Evolutionary conservation across 1,140 invertebrate species (phyloP), one percentile per base, ranked within the genome.

Genomic region (Helicoverpa zea): DNA sequence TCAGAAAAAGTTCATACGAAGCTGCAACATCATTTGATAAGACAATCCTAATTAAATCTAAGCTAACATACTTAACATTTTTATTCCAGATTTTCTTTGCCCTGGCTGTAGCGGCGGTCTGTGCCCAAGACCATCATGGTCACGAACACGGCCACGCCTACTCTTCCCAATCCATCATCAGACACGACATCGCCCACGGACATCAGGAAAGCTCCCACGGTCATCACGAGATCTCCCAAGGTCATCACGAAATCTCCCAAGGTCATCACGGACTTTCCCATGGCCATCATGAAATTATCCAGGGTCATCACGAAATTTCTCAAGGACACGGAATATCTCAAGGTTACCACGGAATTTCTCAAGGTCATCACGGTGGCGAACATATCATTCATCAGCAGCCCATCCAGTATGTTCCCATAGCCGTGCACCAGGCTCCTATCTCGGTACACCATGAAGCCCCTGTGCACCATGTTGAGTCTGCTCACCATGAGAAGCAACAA

Each of bases 41-140:
- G 23, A 35, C 35, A 2, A 35, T 35, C 35, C 7, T 35, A 5
- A 3, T 35, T 7, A 35, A 35, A 35, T 35, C 35, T 35, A 35
- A 35, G 7, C 35, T 51, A 16, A 35, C 35, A 66, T 56, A 61
- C 49, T 58, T 51, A 43, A 78, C 35, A 29, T 79, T 72, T 64
- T 12, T 47, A 75, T 81, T 64, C 58, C 66, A 88, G 87, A 74
- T 89, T 18, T 11, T 88, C 52, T 58, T 88, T 64, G 79, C 81
- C 14, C 56, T 83, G 51, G 83, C 83, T 12, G n/a, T 84, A 14
- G n/a, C 81, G 11, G 81, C 83, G 59, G 82, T 80, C 3, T 81
- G 66, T 35, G 82, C 83, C 29, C 81, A 86, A 56, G 76, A 84
- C 43, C 74, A 83, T 49, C 78, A 83, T 43, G 61, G 59, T 18